These are phyloP conservation scores for Oreocharis arfaki DNA, from an alignment of 2,113 vertebrate species.

Conservation along the genomic window DNA sequence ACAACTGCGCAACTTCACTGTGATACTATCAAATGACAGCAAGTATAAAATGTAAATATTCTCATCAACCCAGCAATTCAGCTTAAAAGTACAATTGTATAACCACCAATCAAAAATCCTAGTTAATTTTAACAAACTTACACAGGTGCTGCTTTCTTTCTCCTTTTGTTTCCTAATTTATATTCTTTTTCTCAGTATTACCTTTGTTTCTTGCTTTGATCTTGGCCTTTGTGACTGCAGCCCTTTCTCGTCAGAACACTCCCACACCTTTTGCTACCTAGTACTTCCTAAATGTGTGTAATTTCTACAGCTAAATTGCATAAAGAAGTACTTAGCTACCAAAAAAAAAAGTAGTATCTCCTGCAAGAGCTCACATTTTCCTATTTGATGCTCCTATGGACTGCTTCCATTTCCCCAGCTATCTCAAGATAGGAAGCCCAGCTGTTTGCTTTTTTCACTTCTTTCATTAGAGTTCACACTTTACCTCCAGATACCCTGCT, in stretches of 20 bases:
- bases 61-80: neutral
- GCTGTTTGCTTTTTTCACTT: constrained; percentile 54
- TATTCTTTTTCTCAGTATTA: neutral
- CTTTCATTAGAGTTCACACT: constrained; percentile 46
- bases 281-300: neutral
- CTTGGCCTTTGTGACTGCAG: neutral
- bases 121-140: neutral
- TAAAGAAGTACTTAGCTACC: neutral
- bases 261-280: neutral
- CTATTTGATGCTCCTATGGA: neutral
- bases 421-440: neutral
- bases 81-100: neutral
- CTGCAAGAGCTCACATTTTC: neutral
- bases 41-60: neutral
- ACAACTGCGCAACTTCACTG: neutral
- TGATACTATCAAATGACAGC: neutral
- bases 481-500: neutral
- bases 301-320: neutral
- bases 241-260: neutral
- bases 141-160: neutral
- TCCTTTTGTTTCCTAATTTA: neutral
- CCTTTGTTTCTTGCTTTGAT: neutral
- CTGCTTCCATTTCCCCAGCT: neutral
- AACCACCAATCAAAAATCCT: neutral
- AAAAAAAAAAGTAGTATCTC: neutral